Base-by-base conservation (phyloP, 2,113 vertebrate species). In the Fregetta grallaria region DNA sequence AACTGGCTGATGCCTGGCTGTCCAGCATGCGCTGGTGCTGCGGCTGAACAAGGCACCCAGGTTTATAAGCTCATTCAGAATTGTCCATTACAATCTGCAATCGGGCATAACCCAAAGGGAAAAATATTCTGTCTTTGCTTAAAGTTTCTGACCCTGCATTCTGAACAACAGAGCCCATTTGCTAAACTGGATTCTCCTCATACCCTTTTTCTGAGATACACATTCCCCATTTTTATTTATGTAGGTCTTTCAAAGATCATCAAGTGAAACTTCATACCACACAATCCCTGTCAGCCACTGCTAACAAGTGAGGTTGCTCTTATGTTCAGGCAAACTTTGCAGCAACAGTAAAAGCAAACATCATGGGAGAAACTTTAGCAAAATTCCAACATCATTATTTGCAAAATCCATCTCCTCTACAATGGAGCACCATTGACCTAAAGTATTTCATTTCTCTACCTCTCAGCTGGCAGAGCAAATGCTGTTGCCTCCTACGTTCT, bases 11-110 rank as follows among this genome's bases (percentile, higher is more conserved):
- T 6, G 17, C 11, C 62, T 11, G 50, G 29, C 42, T 38, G 17
- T 15, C 58, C 59, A 10, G 21, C 42, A 8, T 0, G 1, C 0
- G 0, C 26, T 30, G 1, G 1, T 7, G 1, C 49, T 38, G 30
- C 4, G 3, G 27, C 30, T 32, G 20, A 44, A 27, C 32, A 17
- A 42, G 9, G 18, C 8, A 22, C 2, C 0, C 6, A 7, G 10
- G 30, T 65, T 42, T 49, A 25, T 3, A n/a, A 65, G 1, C 20
- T 38, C 53, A 38, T 42, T 38, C 30, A 12, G 53, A 66, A 42
- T 15, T 15, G 11, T 6, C 29, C 18, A 0, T 17, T 45, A 42
- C 42, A 75, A 42, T 23, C 32, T 45, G 75, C 52, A 5, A 20
- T 27, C 5, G 0, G 22, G 27, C n/a, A 44, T 36, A 58, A 36